Conservation (phyloP, 2,888 invertebrate genomes). For the Stegophylla sp. region DNA sequence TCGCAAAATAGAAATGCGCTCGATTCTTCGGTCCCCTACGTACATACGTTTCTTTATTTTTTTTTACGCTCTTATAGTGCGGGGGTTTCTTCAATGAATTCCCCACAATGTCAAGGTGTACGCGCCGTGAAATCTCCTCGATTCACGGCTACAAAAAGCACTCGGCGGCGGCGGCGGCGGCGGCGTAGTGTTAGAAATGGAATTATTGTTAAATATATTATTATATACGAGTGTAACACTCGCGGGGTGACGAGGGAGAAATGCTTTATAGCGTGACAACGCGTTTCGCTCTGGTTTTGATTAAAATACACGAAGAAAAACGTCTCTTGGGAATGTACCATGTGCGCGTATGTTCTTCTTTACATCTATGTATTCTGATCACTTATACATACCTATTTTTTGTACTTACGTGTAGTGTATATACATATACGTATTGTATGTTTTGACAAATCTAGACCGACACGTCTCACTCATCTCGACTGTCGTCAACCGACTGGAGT, state of each 20-base stretch:
- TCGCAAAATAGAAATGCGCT: neutral
- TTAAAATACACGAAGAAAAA: constrained; percentile 57
- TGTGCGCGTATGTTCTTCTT: constrained; percentile 40
- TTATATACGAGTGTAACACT: constrained; percentile 41
- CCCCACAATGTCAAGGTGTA: constrained; percentile 4
- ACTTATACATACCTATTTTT: neutral
- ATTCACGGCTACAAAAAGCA: constrained; percentile 12
- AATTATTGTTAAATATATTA: constrained; percentile 57
- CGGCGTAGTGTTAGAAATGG: constrained; percentile 32
- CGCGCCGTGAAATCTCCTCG: constrained; percentile 36
- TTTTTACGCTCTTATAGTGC: neutral
- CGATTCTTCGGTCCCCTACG: neutral
- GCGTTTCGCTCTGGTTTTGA: constrained; percentile 53
- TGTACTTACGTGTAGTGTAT: no score
- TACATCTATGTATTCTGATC: constrained; percentile 53
- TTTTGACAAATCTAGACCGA: no score
- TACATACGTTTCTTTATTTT: no score
- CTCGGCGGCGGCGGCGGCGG: constrained; percentile 9
- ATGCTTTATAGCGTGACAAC: constrained; percentile 37
- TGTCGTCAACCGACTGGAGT: no score
- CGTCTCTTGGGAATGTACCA: constrained; percentile 46
- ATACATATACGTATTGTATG: no score
- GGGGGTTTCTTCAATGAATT: neutral
- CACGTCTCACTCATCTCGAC: no score
- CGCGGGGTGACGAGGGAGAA: neutral